Evolutionary conservation across 2,888 invertebrate species (phyloP).

Genomic region (Adineta ricciae): DNA sequence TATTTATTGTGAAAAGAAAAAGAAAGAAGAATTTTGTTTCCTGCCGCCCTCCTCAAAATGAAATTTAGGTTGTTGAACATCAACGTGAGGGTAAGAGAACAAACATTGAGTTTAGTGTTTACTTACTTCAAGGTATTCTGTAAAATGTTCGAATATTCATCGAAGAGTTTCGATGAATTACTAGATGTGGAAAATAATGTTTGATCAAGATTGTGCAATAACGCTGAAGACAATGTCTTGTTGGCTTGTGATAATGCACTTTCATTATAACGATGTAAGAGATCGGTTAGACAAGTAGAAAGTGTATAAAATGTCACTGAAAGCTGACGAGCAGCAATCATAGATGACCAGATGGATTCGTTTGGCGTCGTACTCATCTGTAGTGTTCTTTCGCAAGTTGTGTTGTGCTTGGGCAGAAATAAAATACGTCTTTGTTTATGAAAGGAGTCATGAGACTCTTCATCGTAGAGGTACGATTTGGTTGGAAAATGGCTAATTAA

Average conservation of each 20-base stretch:
- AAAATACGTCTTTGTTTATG: not conserved
- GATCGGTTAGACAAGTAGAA: not conserved
- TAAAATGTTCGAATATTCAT: not conserved
- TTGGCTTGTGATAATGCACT: not conserved
- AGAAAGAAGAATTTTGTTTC: too few species aligned
- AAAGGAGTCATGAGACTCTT: not conserved
- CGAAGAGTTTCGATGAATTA: not conserved
- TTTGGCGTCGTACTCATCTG: not conserved
- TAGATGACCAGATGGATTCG: not conserved
- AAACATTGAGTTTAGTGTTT: not conserved
- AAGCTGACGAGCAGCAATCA: not conserved
- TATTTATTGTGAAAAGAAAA: not conserved
- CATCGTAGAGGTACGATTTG: not conserved
- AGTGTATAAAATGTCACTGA: not conserved
- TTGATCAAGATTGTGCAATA: not conserved
- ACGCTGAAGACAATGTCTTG: not conserved
- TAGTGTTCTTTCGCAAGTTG: not conserved
- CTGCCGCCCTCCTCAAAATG: not conserved
- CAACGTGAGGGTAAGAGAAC: too few species aligned
- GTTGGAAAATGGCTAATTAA: not conserved
- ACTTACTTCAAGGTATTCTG: slow-evolving; percentile 7
- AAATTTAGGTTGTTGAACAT: not conserved
- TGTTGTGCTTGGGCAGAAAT: not conserved
- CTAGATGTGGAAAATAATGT: not conserved
- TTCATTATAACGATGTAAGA: not conserved